A percentile compares a stretch with the other conserved stretches of the same genome.
Conservation (phyloP, 2,888 invertebrate genomes). For the Machimus atricapillus region DNA sequence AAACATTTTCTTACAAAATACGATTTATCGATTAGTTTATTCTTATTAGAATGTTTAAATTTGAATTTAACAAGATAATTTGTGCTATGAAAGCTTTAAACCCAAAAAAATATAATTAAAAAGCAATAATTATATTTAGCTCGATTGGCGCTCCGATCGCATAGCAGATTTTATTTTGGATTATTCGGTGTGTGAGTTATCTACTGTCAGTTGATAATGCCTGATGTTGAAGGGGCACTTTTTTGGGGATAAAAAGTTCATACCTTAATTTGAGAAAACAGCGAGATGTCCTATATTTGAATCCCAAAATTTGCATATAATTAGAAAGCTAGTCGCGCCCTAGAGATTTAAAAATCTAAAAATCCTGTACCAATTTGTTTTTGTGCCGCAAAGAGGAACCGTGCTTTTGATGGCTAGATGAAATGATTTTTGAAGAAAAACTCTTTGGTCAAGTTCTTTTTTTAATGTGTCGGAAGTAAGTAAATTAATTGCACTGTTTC, state of each 20-base stretch:
- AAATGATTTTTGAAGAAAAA: not conserved
- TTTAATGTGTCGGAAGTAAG: not conserved
- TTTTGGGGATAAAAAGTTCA: not conserved
- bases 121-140: not conserved
- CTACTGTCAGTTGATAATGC: not conserved
- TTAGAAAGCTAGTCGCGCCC: not conserved
- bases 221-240: not conserved
- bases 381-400: not conserved
- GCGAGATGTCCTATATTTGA: not conserved
- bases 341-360: not conserved
- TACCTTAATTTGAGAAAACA: not conserved
- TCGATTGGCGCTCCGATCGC: not conserved
- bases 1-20: not conserved
- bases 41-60: not conserved
- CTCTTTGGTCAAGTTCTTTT: not conserved
- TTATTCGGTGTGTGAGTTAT: not conserved
- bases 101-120: not conserved
- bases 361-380: not conserved
- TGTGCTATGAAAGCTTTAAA: not conserved
- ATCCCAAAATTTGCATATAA: not conserved
- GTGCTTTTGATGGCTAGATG: not conserved
- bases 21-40: not conserved
- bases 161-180: not conserved
- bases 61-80: not conserved
- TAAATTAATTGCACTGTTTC: not conserved